phyloP scores from a whole-genome alignment of 2,797 vertebrate species.

The Remorina albescens region DNA sequence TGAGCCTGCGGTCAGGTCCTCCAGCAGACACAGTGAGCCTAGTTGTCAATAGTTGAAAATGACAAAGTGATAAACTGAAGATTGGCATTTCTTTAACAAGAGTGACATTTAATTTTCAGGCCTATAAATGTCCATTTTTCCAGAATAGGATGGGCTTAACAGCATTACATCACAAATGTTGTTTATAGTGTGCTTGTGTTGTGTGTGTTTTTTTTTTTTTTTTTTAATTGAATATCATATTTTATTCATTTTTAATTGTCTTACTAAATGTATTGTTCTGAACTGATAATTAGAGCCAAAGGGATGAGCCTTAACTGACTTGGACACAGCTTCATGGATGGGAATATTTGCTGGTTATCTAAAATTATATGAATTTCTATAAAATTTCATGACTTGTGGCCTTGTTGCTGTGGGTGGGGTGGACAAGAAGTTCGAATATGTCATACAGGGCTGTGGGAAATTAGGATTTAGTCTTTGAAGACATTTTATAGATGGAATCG shows the following conservation, averaged over 20 bases:
- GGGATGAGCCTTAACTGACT: neutral
- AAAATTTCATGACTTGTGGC: neutral
- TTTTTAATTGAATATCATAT: neutral
- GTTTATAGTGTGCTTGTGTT: slow-evolving; percentile 7
- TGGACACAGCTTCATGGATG: neutral
- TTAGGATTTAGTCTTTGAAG: neutral
- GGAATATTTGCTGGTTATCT: neutral
- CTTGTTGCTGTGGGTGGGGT: neutral
- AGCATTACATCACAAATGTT: neutral
- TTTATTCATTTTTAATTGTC: neutral
- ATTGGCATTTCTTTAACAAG: slow-evolving; percentile 76
- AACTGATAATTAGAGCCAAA: neutral
- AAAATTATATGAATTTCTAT: neutral
- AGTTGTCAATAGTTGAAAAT: slow-evolving; percentile 49
- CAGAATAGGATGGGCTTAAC: slow-evolving; percentile 47
- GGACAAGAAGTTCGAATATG: neutral
- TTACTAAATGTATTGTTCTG: neutral
- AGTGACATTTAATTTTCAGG: slow-evolving; percentile 75
- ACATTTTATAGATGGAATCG: neutral
- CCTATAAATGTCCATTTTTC: slow-evolving; percentile 60
- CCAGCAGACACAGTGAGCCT: slow-evolving; percentile 42
- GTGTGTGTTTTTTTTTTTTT: neutral
- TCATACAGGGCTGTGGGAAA: neutral
- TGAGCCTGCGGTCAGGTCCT: slow-evolving; percentile 48
- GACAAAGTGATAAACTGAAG: slow-evolving; percentile 59